Conservation (phyloP, 1,140 invertebrate species). For the Mizuhopecten yessoensis region DNA sequence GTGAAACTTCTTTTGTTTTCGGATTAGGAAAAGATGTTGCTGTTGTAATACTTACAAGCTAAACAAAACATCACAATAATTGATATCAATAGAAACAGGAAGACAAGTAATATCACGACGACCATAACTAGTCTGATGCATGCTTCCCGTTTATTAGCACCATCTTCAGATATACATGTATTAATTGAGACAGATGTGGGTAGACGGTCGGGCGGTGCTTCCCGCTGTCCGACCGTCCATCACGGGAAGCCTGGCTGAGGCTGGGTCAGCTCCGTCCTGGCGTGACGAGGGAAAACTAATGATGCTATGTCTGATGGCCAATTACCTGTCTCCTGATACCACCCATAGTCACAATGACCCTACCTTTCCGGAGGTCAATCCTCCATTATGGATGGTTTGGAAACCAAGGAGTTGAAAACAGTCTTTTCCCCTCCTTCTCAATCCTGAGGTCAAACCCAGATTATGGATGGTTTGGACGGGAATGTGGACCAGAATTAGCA, state of each 20-base stretch:
- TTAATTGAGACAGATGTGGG: background rate
- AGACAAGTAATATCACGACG: background rate
- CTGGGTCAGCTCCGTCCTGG: slow-evolving; percentile 6
- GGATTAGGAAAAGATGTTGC: background rate
- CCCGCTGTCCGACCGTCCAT: slow-evolving; percentile 21
- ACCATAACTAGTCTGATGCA: background rate
- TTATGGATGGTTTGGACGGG: slow-evolving; percentile 8
- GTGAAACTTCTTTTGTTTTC: background rate
- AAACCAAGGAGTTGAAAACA: background rate
- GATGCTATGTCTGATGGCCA: background rate
- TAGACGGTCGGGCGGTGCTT: background rate
- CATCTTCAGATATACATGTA: slow-evolving; percentile 6
- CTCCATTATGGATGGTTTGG: background rate
- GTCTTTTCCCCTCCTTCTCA: background rate
- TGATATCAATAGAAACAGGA: background rate
- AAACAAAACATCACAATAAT: background rate
- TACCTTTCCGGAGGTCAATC: slow-evolving; percentile 15
- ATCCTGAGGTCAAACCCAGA: background rate
- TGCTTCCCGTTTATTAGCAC: background rate
- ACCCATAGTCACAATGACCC: background rate
- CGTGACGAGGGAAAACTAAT: slow-evolving; percentile 25
- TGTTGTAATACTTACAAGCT: background rate
- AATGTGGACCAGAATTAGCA: slow-evolving; percentile 33
- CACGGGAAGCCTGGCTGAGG: background rate
- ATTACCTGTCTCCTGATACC: slow-evolving; percentile 23